These are phyloP conservation scores for Bucorvus abyssinicus DNA, from an alignment of 2,797 vertebrate genomes.

Conservation along the genomic window DNA sequence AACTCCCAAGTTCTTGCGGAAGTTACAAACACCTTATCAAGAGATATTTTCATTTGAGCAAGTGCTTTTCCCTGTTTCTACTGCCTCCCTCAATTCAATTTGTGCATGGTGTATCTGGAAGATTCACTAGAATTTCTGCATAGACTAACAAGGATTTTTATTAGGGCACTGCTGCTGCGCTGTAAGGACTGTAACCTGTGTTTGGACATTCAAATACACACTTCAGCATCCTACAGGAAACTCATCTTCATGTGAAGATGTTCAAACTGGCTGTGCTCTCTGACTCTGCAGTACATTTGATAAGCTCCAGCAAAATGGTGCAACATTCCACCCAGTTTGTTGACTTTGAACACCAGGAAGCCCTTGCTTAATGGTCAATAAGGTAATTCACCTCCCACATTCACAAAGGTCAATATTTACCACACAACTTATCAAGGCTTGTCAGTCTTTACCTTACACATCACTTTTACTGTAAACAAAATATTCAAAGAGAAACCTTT, in stretches of 20 bases:
- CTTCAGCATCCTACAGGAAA: not conserved
- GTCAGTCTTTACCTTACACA: not conserved
- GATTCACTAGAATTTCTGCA: not conserved
- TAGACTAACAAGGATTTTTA: not conserved
- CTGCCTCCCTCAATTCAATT: not conserved
- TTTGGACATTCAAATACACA: not conserved
- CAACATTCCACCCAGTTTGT: not conserved
- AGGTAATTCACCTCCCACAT: not conserved
- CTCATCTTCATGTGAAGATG: not conserved
- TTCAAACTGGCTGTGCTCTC: not conserved
- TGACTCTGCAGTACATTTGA: not conserved
- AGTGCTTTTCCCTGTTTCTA: not conserved
- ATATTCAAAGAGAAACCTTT: not conserved
- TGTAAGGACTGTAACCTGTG: not conserved
- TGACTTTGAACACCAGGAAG: not conserved
- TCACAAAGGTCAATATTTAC: not conserved
- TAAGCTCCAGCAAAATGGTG: not conserved
- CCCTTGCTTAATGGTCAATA: not conserved
- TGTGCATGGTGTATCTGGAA: not conserved
- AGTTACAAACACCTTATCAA: not conserved
- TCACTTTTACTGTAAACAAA: not conserved
- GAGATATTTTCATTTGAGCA: not conserved
- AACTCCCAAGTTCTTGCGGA: not conserved
- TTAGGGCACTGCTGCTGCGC: not conserved
- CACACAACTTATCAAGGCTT: not conserved